Conservation (phyloP, 1,140 invertebrate genomes). For the Nephila pilipes region DNA sequence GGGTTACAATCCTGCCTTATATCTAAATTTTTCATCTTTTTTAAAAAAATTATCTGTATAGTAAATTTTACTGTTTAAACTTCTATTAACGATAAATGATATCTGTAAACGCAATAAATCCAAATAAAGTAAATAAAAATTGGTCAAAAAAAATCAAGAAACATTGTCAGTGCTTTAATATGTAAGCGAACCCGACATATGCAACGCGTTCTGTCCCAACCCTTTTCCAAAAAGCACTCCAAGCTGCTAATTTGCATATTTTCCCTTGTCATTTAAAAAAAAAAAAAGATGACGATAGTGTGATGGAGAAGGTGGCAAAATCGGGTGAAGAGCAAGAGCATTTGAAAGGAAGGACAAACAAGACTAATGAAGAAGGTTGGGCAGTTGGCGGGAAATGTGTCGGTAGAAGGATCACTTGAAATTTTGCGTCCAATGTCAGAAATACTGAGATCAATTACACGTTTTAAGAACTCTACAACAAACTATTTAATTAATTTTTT, state of each 20-base stretch:
- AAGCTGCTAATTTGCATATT: slow-evolving; percentile 67
- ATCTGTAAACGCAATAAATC: no score
- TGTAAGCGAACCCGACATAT: neutral
- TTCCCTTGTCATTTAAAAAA: slow-evolving; percentile 40
- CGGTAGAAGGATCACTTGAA: slow-evolving; percentile 41
- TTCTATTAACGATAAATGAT: no score
- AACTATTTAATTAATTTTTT: no score
- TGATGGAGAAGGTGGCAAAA: neutral
- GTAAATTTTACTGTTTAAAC: no score
- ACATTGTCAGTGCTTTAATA: neutral
- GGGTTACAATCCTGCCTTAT: no score
- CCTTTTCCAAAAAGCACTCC: slow-evolving; percentile 8
- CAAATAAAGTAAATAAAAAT: no score
- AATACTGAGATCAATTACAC: neutral
- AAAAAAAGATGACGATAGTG: slow-evolving; percentile 24
- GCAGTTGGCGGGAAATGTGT: neutral
- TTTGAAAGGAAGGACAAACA: slow-evolving; percentile 55
- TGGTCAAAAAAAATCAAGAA: neutral
- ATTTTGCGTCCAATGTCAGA: neutral
- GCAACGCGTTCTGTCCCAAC: neutral
- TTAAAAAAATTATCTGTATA: no score
- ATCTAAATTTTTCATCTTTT: no score
- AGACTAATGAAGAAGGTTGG: slow-evolving; percentile 58
- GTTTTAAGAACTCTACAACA: no score
- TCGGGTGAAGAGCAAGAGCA: neutral